These are phyloP conservation scores for Anarhynchus alexandrinus DNA, from an alignment of 2,113 vertebrate genomes.

Conservation along the genomic window DNA sequence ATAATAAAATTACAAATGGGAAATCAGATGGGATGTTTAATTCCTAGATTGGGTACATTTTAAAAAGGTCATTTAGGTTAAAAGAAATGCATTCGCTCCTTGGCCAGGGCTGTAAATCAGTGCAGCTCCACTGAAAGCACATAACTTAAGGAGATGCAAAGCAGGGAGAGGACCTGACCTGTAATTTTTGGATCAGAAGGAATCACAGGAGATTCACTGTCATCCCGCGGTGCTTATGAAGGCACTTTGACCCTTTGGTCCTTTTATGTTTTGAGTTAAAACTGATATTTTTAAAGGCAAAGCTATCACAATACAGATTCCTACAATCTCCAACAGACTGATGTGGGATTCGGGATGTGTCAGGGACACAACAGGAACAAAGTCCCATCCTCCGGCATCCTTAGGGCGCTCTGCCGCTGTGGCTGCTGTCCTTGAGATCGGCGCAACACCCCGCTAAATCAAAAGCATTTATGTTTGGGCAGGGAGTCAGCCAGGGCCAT, in stretches of 20 bases:
- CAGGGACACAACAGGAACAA: accelerated
- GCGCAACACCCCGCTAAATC: not conserved
- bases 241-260: not conserved
- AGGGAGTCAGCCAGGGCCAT: too few relatives aligned
- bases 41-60: not conserved
- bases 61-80: not conserved
- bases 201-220: not conserved
- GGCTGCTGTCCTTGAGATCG: not conserved
- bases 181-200: not conserved
- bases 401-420: not conserved
- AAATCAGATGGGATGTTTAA: not conserved
- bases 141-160: not conserved
- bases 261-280: not conserved
- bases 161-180: not conserved
- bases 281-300: not conserved
- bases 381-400: not conserved
- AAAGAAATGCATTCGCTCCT: not conserved
- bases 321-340: accelerated
- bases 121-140: not conserved
- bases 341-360: not conserved
- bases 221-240: not conserved
- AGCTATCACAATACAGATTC: not conserved
- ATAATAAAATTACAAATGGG: not conserved
- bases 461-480: not conserved
- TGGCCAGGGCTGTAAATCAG: constrained; percentile 4